phyloP scores from a whole-genome alignment of 2,888 invertebrate genomes.

The Megastigmus dorsalis region DNA sequence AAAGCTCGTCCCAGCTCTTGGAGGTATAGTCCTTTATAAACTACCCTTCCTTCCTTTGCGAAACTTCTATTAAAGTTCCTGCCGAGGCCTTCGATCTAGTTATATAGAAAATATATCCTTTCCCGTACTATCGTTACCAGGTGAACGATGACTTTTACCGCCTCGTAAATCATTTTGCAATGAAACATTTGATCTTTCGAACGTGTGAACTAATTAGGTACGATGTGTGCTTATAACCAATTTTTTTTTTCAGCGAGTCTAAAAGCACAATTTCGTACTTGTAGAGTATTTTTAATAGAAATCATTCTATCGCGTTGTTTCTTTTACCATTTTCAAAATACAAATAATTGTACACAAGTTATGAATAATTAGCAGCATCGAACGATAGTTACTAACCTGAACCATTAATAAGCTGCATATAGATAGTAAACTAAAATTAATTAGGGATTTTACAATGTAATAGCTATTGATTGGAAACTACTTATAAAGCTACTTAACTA shows the following conservation, averaged over 20 bases:
- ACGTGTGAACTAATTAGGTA: not conserved
- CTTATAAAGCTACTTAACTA: too few relatives aligned
- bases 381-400: too few relatives aligned
- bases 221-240: not conserved
- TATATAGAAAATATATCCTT: constrained; percentile 34
- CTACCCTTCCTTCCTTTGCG: constrained; percentile 14
- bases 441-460: too few relatives aligned
- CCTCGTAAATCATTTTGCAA: constrained; percentile 30
- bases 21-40: constrained; percentile 27
- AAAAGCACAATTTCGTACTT: too few relatives aligned
- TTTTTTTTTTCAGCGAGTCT: not conserved
- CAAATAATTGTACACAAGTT: not conserved
- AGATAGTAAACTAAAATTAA: too few relatives aligned
- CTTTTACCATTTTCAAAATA: not conserved
- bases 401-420: too few relatives aligned
- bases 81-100: constrained; percentile 8
- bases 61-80: constrained; percentile 31
- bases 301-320: too few relatives aligned
- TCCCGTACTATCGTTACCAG: constrained; percentile 10
- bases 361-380: too few relatives aligned
- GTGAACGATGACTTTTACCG: constrained; percentile 37
- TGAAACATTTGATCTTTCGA: constrained; percentile 6
- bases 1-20: not conserved
- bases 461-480: too few relatives aligned
- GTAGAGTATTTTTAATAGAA: too few relatives aligned